Conservation (phyloP, 2,113 vertebrate genomes). For the Tupaia chinensis region DNA sequence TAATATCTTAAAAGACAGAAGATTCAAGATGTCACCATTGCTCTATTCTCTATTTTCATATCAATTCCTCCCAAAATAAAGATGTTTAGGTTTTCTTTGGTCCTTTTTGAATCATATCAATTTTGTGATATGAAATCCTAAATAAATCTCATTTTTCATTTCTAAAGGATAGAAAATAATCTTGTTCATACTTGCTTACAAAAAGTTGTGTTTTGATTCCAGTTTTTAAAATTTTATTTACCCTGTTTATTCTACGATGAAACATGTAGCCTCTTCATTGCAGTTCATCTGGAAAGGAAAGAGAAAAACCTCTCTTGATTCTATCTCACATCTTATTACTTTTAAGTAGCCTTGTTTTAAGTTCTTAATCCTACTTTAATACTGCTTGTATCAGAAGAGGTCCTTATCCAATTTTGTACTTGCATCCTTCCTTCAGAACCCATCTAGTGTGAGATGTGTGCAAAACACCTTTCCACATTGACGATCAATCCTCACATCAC, state of each 20-base stretch:
- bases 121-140: not conserved
- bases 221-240: not conserved
- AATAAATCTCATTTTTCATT: constrained; percentile 24
- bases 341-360: not conserved
- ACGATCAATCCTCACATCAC: not conserved
- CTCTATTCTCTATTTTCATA: not conserved
- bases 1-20: not conserved
- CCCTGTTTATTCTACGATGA: not conserved
- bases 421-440: not conserved
- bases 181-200: not conserved
- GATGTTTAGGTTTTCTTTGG: constrained; percentile 34
- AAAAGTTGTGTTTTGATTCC: not conserved
- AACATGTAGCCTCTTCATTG: not conserved
- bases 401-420: not conserved
- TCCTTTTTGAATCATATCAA: constrained; percentile 30
- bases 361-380: not conserved
- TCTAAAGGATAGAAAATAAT: not conserved
- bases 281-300: not conserved
- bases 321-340: not conserved
- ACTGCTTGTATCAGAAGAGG: not conserved
- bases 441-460: not conserved
- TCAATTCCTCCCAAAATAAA: not conserved
- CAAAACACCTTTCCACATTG: not conserved
- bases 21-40: not conserved
- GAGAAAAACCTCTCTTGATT: not conserved